Conservation (phyloP, 2,113 vertebrate genomes). For the Dunckerocampus dactyliophorus region DNA sequence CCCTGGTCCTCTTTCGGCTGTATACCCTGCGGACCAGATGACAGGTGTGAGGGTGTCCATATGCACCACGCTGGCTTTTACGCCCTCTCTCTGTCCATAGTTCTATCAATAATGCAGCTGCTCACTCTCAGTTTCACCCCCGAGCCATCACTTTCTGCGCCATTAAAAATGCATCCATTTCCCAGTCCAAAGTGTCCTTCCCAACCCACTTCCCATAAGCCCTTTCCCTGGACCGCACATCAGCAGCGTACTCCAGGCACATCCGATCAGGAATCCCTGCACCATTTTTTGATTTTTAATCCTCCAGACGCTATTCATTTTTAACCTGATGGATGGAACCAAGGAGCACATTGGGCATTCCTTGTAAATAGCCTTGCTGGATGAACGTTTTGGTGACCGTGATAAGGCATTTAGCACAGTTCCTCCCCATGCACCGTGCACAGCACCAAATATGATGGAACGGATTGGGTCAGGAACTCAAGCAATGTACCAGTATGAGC, state of each 20-base stretch:
- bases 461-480: too few relatives aligned
- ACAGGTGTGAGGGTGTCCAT: constrained; percentile 37
- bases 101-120: constrained; percentile 68
- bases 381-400: background rate
- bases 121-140: constrained; percentile 49
- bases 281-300: constrained; percentile 13
- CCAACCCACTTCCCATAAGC: constrained; percentile 45
- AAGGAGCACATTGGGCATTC: background rate
- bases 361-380: background rate
- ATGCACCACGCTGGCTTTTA: constrained; percentile 40
- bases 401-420: too few relatives aligned
- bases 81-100: constrained; percentile 49
- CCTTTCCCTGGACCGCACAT: constrained; percentile 15
- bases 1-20: constrained; percentile 1
- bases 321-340: constrained; percentile 10
- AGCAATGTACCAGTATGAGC: too few relatives aligned
- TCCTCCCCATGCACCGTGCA: too few relatives aligned
- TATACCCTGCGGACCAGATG: constrained; percentile 35
- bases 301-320: background rate
- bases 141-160: constrained; percentile 48
- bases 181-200: constrained; percentile 43
- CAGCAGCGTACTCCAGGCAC: constrained; percentile 17
- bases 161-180: constrained; percentile 71
- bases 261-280: constrained; percentile 9
- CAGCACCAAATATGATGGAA: too few relatives aligned